Evolutionary conservation across 2,888 invertebrate species (phyloP), one percentile per base, ranked within the genome.

Genomic region (Myopa tessellatipennis): DNA sequence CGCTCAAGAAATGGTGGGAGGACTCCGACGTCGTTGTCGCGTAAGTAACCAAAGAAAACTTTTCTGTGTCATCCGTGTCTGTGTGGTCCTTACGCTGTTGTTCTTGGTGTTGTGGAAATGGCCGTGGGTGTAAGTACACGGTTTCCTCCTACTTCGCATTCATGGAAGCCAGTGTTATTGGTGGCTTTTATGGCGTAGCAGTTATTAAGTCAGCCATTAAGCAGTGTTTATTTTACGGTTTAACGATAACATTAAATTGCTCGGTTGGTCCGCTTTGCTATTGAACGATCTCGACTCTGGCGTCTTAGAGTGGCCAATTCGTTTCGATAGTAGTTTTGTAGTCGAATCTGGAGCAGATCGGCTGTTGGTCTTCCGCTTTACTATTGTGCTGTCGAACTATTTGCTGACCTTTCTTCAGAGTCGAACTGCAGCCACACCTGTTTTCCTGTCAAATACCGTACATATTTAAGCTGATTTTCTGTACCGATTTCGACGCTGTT

Each of bases 11-110:
- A 80, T 89, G 88, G 89, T 89, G 87, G 87, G 88, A 89, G 80
- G 89, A 88, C 83, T 85, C 87, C 69, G 87, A 88, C 83, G 87
- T 87, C 7, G 80, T 88, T 67, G 87, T 89, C 81, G 89, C 89
- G 89, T 89, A 86, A 89, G 89, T 88, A 82, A 65, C 58, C 6
- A 45, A 45, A 8, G 6, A 45, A 45, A 45, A 6, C 6, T 6
- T 8, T 45, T 45, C 3, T 45, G 10, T 77, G 60, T 77, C 58
- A 60, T 10, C n/a, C 7, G 8, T 61, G 16, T 61, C 34, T 10
- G 16, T n/a, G 6, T 26, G 8, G 6, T 26, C 34, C 26, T 61
- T 61, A 1, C n/a, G 6, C 34, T 26, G 16, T 58, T 26, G 61
- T n/a, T 16, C 4, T 55, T 55, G 55, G 4, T 55, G 55, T 55